A percentile compares a stretch with the other conserved stretches of the same genome.
phyloP scores from a whole-genome alignment of 2,888 invertebrate genomes.

The Eledona agricola region DNA sequence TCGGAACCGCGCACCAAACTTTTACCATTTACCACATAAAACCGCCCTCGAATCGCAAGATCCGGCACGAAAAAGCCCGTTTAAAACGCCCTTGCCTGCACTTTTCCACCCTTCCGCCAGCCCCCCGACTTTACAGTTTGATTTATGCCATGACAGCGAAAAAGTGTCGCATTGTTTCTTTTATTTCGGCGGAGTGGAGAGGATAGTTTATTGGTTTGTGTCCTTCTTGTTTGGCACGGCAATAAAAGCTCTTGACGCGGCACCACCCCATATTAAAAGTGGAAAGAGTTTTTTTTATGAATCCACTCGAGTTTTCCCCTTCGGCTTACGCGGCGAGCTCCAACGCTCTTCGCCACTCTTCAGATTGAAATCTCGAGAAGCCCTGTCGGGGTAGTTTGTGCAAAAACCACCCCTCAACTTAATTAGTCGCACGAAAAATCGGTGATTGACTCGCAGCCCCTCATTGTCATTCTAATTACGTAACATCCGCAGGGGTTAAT shows the following conservation, averaged over 20 bases:
- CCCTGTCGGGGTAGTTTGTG: constrained; percentile 2
- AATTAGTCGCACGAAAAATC: constrained; percentile 29
- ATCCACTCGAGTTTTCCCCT: neutral
- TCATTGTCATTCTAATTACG: constrained; percentile 29
- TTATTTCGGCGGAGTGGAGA: constrained; percentile 46
- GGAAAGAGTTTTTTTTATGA: neutral
- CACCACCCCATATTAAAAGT: constrained; percentile 1
- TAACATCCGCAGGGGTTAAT: constrained; percentile 12
- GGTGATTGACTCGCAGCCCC: constrained; percentile 26
- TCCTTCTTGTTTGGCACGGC: constrained; percentile 39
- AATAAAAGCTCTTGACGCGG: constrained; percentile 17
- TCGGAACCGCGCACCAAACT: too few species aligned
- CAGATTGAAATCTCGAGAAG: too few species aligned
- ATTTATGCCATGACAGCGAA: constrained; percentile 41
- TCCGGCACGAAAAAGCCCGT: too few species aligned
- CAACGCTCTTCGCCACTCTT: too few species aligned
- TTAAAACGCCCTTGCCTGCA: too few species aligned
- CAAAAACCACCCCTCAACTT: constrained; percentile 26
- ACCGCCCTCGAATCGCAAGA: too few species aligned
- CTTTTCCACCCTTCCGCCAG: too few species aligned
- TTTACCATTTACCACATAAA: too few species aligned
- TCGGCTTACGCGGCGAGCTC: too few species aligned
- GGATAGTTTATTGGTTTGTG: constrained; percentile 44
- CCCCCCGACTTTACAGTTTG: constrained; percentile 19
- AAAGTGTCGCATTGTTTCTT: constrained; percentile 43